Evolutionary conservation across 2,797 vertebrate genomes (phyloP), one percentile per base, ranked within the genome.

Genomic region (Pangasius macronema): DNA sequence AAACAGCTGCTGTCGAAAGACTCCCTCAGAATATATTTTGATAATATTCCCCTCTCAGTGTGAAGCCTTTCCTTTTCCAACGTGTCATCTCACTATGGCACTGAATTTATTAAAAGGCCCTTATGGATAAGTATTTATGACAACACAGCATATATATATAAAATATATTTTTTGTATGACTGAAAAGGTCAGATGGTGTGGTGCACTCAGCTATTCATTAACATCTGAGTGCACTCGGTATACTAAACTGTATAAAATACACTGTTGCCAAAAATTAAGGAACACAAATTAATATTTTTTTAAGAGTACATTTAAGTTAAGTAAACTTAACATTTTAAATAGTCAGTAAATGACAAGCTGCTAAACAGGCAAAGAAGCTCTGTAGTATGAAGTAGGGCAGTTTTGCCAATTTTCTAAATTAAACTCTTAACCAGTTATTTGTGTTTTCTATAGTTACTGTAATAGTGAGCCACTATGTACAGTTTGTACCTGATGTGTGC

Each of bases 301-400:
- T 82, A 68, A 84, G 11, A 42, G 55, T 30, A 36, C 30, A 79
- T 72, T 80, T 63, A 84, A 27, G 65, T 72, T 51, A 55, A 39
- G 30, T n/a, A 82, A 63, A 67, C 22, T 53, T 75, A 57, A 76
- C 27, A 33, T 46, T 76, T 82, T 67, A 76, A 77, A 83, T 57
- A 59, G 18, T 82, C 33, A 20, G 39, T 82, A 68, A 55, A 83
- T 68, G 42, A 76, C 85, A 87, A 67, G 89, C 87, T 89, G 87
- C 92, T 36, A 57, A 90, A 91, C 70, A 75, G 90, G 90, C 89
- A 90, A 91, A 87, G 89, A 89, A 92, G 91, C 91, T 93, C 18
- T 39, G 83, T 86, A 86, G 82, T 86, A 18, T 85, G 80, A 92
- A 11, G 46, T 68, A 68, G 63, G 46, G 46, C 82, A 53, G 24